Evolutionary conservation across 1,140 invertebrate species (phyloP).

Genomic region (Nephila pilipes): DNA sequence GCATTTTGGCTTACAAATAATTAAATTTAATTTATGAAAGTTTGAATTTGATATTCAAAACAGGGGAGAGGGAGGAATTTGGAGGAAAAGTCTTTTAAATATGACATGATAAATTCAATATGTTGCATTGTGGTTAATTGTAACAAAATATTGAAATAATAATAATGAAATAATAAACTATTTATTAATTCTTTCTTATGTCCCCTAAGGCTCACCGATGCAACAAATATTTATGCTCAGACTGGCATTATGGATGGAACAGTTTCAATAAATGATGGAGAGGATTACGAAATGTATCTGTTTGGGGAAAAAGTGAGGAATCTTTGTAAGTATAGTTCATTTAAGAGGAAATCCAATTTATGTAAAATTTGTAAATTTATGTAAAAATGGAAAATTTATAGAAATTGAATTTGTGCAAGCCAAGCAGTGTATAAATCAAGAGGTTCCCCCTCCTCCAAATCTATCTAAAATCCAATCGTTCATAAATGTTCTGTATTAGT

Average conservation of each 20-base stretch:
- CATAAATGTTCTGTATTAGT: background rate
- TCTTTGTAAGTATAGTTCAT: background rate
- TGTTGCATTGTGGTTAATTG: too few species aligned
- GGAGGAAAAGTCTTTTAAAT: too few species aligned
- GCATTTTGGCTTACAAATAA: too few species aligned
- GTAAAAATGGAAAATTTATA: background rate
- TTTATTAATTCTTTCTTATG: background rate
- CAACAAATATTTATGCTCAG: conserved; percentile 29
- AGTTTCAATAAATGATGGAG: background rate
- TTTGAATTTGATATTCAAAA: too few species aligned
- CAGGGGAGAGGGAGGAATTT: too few species aligned
- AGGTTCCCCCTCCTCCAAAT: too few species aligned
- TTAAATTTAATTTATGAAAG: too few species aligned
- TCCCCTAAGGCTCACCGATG: background rate
- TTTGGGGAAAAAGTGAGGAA: conserved; percentile 54
- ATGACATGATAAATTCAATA: too few species aligned
- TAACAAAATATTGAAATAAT: too few species aligned
- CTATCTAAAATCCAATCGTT: background rate
- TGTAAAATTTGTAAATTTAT: background rate
- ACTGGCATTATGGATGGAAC: conserved; percentile 32
- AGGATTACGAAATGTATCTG: conserved; percentile 59
- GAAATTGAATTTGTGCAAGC: background rate
- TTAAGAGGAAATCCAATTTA: too few species aligned
- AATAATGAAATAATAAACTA: too few species aligned
- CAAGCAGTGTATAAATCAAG: too few species aligned